These are phyloP conservation scores for Aldrovandia affinis DNA, from an alignment of 2,797 vertebrate genomes.

Conservation along the genomic window DNA sequence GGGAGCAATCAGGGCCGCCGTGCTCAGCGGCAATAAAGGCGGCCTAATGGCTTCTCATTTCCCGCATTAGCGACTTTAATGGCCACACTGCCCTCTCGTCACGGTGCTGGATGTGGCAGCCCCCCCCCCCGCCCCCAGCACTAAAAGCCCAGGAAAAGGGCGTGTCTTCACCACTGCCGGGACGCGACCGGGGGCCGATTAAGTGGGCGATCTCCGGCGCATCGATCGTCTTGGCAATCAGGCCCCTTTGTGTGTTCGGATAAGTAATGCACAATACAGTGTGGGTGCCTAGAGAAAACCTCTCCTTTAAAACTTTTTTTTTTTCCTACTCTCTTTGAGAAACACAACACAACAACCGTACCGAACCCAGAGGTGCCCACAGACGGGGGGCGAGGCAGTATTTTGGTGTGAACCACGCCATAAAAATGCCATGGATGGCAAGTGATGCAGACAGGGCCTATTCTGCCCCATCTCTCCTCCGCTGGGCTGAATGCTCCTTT, in stretches of 20 bases:
- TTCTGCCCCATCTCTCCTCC: slow-evolving; percentile 51
- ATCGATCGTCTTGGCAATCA: slow-evolving; percentile 67
- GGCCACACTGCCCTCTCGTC: slow-evolving; percentile 73
- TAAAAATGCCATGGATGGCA: slow-evolving; percentile 74
- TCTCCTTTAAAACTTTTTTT: slow-evolving; percentile 20
- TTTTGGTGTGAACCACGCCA: slow-evolving; percentile 66
- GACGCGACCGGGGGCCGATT: slow-evolving; percentile 45
- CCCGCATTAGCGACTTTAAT: slow-evolving; percentile 78
- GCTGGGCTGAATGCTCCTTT: slow-evolving; percentile 62
- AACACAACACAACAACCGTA: slow-evolving; percentile 38
- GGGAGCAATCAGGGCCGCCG: slow-evolving; percentile 69
- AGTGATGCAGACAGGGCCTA: slow-evolving; percentile 70
- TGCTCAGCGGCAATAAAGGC: slow-evolving; percentile 67
- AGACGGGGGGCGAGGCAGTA: slow-evolving; percentile 52
- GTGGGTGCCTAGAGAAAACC: slow-evolving; percentile 53
- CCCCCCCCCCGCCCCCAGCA: slow-evolving; percentile 54
- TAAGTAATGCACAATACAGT: slow-evolving; percentile 59
- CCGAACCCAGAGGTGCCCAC: slow-evolving; percentile 43
- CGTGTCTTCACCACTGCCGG: slow-evolving; percentile 62
- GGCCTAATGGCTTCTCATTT: slow-evolving; percentile 76
- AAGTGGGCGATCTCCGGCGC: slow-evolving; percentile 64
- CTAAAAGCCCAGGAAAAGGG: slow-evolving; percentile 5
- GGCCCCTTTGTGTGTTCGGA: slow-evolving; percentile 40
- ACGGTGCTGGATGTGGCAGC: slow-evolving; percentile 66
- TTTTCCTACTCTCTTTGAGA: slow-evolving; percentile 52